Base-by-base conservation (phyloP, 2,797 vertebrate species). In the Paguma larvata region DNA sequence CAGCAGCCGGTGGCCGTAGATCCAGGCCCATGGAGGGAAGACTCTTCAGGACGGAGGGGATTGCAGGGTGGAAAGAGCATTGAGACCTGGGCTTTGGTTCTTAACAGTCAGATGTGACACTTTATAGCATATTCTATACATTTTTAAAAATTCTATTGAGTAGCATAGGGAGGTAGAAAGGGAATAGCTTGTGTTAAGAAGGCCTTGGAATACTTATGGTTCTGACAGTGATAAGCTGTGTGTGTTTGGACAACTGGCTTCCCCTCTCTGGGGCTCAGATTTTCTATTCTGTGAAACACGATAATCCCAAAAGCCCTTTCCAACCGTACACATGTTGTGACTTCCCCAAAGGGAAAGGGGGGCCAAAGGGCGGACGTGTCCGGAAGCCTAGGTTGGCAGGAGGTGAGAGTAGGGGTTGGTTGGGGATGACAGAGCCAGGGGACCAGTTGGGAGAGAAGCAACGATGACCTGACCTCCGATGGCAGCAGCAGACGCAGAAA, bases 51-150 rank as follows among this genome's bases (percentile, higher is more conserved):
- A 93, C 18, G 34, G 6, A 19, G 25, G 46, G 27, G 48, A 63
- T 3, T 65, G 6, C 15, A 38, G 38, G 14, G 18, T 2, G 1
- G 10, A 51, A 38, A 34, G 5, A 0, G 0, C 30, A 68, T 3
- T 34, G 14, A 72, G 65, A 18, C 3, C 14, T 62, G 30, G 18
- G 53, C 7, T 53, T 18, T 73, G 70, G 10, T 21, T 82, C 53
- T 85, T 48, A 94, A 19, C 19, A 56, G 25, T 44, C 59, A 59
- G 44, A 77, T 6, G 30, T 32, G 44, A 34, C 12, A 23, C 12
- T 53, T 27, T 82, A 63, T 78, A 27, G 11, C 15, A 78, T 4
- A 48, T 10, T 13, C 3, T 23, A 16, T 14, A 51, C 14, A 41
- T 34, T 94, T 46, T 0, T 3, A 9, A 75, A 73, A 75, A 30